Base-by-base conservation (phyloP, 1,140 invertebrate genomes). In the Fopius arisanus region DNA sequence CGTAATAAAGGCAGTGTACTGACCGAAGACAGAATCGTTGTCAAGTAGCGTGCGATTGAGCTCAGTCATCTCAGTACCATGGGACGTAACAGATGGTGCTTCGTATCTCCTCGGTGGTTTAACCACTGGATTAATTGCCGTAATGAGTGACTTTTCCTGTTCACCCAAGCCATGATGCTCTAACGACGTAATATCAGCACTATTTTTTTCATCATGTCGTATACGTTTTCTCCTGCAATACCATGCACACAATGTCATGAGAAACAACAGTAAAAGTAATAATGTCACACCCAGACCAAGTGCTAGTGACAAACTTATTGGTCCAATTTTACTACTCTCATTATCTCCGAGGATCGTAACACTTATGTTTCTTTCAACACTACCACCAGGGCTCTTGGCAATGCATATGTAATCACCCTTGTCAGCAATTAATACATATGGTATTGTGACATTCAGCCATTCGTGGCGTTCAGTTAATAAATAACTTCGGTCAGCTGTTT, bases 361-460 rank as follows among this genome's bases (percentile, higher is more conserved):
- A 0, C 91, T 92, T 0, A 96, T 85, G 83, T 90, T 95, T 70
- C 89, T 91, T 79, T 95, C 93, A 40, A 94, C 93, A 7, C 92
- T 90, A 0, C 96, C 97, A 1, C 94, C 96, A 0, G 92, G 90
- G 85, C 96, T 98, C 70, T 92, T 93, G 0, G 95, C 96, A 5
- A 94, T 90, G 79, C 96, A 98, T n/a, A 92, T 90, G 83, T 97
- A 98, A 65, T 95, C 92, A 0, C 96, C 97, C 78, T 92, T 92
- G 85, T 98, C 96, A 7, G 92, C 91, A 16, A 88, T 87, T 6
- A 89, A 89, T 0, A 94, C 90, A 62, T 94, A 90, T 0, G 90
- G 86, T 28, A 96, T 92, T 0, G 94, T 95, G 31, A 96, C 85
- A 87, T 96, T 93, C 73, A 94, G 87, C 95, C 94, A 93, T 72